Percentiles rank a stretch among this genome's conserved stretches.
These are phyloP conservation scores for Callinectes sapidus DNA, from an alignment of 2,888 invertebrate genomes.

Conservation along the genomic window DNA sequence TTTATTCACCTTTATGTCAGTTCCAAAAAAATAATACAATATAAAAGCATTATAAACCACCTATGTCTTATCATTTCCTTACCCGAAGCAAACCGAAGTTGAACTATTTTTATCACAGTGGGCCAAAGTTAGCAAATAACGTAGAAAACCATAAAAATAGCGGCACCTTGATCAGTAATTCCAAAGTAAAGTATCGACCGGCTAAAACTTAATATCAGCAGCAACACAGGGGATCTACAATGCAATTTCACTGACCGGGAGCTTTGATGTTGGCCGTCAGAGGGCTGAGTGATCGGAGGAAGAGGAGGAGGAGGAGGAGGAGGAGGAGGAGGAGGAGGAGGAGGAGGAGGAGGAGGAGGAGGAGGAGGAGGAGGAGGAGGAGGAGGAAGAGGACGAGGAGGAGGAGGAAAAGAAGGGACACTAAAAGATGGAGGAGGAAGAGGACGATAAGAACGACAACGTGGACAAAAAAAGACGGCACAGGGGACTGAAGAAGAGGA, in stretches of 20 bases:
- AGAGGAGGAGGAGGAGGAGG: neutral
- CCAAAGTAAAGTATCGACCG: slow-evolving; percentile 51
- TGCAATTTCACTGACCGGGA: slow-evolving; percentile 56
- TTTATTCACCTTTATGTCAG: neutral
- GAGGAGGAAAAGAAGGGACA: no score
- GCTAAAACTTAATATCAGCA: slow-evolving; percentile 64
- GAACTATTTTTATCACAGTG: neutral
- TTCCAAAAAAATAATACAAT: neutral
- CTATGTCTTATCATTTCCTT: neutral
- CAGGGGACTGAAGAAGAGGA: neutral
- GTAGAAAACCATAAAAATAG: neutral
- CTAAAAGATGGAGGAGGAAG: no score
- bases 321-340: slow-evolving; percentile 3
- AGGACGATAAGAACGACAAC: neutral
- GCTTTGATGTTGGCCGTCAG: slow-evolving; percentile 57
- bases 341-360: neutral
- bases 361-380: slow-evolving; percentile 19
- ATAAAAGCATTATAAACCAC: neutral
- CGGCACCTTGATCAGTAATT: slow-evolving; percentile 41
- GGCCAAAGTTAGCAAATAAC: neutral
- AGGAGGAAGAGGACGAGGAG: neutral
- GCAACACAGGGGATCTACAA: slow-evolving; percentile 57
- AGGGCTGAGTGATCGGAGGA: slow-evolving; percentile 36
- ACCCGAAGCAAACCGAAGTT: neutral
- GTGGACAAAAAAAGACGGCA: neutral